A percentile compares a stretch with the other conserved stretches of the same genome.
Evolutionary conservation across 2,888 invertebrate species (phyloP).

Genomic region (Endomychus coccineus): DNA sequence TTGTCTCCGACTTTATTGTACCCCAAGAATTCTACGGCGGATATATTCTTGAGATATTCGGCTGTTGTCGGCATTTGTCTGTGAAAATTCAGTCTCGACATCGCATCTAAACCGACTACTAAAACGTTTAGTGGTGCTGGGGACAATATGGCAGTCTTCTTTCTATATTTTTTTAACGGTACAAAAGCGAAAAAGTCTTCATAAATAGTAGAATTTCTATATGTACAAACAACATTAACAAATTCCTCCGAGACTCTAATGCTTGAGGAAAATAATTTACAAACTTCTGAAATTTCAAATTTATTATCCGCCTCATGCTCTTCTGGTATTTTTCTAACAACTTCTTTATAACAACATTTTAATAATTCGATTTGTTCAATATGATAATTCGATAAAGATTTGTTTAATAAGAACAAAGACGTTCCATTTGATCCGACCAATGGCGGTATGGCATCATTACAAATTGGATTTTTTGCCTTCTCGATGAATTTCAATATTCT

Average conservation of each 20-base stretch:
- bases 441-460: conserved; percentile 48
- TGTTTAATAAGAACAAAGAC: conserved; percentile 49
- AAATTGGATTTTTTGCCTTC: conserved; percentile 45
- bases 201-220: conserved; percentile 48
- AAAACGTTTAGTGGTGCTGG: conserved; percentile 56
- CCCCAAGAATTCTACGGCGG: conserved; percentile 72
- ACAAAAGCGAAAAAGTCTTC: conserved; percentile 63
- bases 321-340: conserved; percentile 49
- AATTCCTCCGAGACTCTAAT: conserved; percentile 55
- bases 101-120: conserved; percentile 75
- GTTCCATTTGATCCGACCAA: conserved; percentile 53
- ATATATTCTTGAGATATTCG: conserved; percentile 51
- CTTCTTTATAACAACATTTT: conserved; percentile 56
- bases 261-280: conserved; percentile 45
- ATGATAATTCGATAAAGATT: conserved; percentile 47
- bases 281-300: conserved; percentile 45
- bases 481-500: conserved; percentile 46
- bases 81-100: conserved; percentile 78
- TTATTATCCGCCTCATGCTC: conserved; percentile 47
- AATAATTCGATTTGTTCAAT: conserved; percentile 44
- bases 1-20: conserved; percentile 94
- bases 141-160: conserved; percentile 12
- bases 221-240: conserved; percentile 57
- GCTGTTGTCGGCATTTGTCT: conserved; percentile 74
- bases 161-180: conserved; percentile 40